Base-by-base conservation (phyloP, 1,140 invertebrate genomes). In the Bacillus rossius region DNA sequence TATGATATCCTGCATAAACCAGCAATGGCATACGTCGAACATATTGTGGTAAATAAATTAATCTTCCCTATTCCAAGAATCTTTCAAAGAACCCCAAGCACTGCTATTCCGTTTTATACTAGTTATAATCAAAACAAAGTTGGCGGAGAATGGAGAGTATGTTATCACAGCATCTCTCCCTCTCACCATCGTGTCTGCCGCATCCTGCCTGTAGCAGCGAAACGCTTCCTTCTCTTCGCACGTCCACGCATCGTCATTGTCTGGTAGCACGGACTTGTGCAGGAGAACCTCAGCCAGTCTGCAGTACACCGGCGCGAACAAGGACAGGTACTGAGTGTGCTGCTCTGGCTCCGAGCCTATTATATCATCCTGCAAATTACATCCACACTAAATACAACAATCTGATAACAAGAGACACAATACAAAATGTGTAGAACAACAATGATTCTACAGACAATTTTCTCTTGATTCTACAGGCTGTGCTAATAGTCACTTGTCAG, bases 151-250 rank as follows among this genome's bases (percentile, higher is more conserved):
- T n/a, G n/a, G n/a, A n/a, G n/a, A n/a, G n/a, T n/a, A n/a, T n/a
- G n/a, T n/a, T n/a, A n/a, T n/a, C n/a, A n/a, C n/a, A n/a, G n/a
- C n/a, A n/a, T n/a, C n/a, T n/a, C n/a, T n/a, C n/a, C n/a, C n/a
- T 48, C 23, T 10, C 70, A 89, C 85, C 69, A 94, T 84, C 20
- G 90, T 92, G 73, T 97, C 93, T 0, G 88, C 85, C 43, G 93
- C 87, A 65, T 96, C 94, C 73, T 95, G 92, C 51, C 94, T 77
- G 69, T 96, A 96, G 73, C 92, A 94, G 8, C 93, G 77, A 64
- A 96, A 88, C 8, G 86, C 75, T 75, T 96, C 93, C 45, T 85
- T 83, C 65, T 96, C 92, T 52, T 95, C 91, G 34, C 79, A 70
- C 37, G 79, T 77, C 67, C 84, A 77, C 19, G 77, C 73, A 4